Conservation (phyloP, 2,888 invertebrate genomes). For the Zele albiditarsus region DNA sequence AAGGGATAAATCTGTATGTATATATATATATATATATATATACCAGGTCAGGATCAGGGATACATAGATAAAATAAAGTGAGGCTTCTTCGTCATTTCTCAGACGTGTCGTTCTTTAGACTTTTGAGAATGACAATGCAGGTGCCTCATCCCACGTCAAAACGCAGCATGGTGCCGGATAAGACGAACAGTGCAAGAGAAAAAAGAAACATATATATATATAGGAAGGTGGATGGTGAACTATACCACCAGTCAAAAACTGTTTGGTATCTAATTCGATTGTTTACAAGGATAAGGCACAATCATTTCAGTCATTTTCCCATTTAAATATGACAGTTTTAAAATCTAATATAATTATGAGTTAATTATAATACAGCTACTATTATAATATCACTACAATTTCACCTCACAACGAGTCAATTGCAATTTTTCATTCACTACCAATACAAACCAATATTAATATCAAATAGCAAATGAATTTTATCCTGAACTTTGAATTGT, state of each 20-base stretch:
- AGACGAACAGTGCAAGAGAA: conserved; percentile 48
- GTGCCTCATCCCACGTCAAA: conserved; percentile 73
- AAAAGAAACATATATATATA: background rate
- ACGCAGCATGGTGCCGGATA: conserved; percentile 70
- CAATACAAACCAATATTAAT: background rate
- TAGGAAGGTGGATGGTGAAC: background rate
- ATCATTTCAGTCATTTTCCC: background rate
- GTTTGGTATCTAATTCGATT: conserved; percentile 12
- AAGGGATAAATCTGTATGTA: background rate
- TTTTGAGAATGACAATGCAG: conserved; percentile 72
- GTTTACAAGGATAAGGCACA: conserved; percentile 4
- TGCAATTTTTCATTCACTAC: too few relatives aligned
- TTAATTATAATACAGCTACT: too few relatives aligned
- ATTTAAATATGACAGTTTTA: background rate
- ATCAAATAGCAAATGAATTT: background rate
- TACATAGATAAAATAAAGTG: conserved; percentile 25
- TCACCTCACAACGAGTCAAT: too few relatives aligned
- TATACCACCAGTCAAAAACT: background rate
- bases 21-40: background rate
- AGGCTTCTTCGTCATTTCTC: conserved; percentile 20
- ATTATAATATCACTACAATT: too few relatives aligned
- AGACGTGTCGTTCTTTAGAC: conserved; percentile 47
- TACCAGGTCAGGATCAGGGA: background rate
- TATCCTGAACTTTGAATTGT: background rate
- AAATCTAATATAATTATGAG: background rate